Evolutionary conservation across 2,888 invertebrate species (phyloP).

Genomic region (Mythimna pallens): DNA sequence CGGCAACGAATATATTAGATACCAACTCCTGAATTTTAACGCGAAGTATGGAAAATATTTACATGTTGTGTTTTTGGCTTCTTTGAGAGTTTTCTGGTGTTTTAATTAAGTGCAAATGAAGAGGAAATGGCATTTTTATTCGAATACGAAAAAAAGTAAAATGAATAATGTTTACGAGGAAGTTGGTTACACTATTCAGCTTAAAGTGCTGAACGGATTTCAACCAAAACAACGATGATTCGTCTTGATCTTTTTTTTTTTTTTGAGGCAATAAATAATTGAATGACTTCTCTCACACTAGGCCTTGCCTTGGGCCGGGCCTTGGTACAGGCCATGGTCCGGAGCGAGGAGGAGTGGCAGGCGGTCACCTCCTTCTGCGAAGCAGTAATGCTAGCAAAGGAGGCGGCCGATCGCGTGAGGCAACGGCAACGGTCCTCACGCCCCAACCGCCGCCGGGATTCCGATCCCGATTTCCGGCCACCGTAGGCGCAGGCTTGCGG

Average conservation of each 20-base stretch:
- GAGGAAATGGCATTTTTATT: slow-evolving; percentile 4
- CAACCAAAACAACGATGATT: not conserved
- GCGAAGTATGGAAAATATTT: slow-evolving; percentile 65
- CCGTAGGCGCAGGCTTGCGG: too few species aligned
- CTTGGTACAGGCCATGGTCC: too few species aligned
- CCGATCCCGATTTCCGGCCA: too few species aligned
- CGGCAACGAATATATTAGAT: slow-evolving; percentile 76
- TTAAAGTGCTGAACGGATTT: not conserved
- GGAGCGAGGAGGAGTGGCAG: too few species aligned
- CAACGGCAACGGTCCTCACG: too few species aligned
- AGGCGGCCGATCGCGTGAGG: too few species aligned
- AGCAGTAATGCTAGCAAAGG: too few species aligned
- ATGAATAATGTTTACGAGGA: not conserved
- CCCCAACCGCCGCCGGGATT: too few species aligned
- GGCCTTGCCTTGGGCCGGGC: too few species aligned
- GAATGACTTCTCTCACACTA: too few species aligned
- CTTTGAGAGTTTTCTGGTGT: slow-evolving; percentile 15
- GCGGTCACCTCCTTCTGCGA: too few species aligned
- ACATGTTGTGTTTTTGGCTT: slow-evolving; percentile 45
- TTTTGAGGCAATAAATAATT: too few species aligned
- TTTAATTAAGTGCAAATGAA: slow-evolving; percentile 32
- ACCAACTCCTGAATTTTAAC: slow-evolving; percentile 74
- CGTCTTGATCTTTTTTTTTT: not conserved
- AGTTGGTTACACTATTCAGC: not conserved
- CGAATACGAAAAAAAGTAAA: not conserved